Percentiles rank a stretch among this genome's conserved stretches.
These are phyloP conservation scores for Leptinotarsa rubiginosa DNA, from an alignment of 2,888 invertebrate genomes.

Conservation along the genomic window DNA sequence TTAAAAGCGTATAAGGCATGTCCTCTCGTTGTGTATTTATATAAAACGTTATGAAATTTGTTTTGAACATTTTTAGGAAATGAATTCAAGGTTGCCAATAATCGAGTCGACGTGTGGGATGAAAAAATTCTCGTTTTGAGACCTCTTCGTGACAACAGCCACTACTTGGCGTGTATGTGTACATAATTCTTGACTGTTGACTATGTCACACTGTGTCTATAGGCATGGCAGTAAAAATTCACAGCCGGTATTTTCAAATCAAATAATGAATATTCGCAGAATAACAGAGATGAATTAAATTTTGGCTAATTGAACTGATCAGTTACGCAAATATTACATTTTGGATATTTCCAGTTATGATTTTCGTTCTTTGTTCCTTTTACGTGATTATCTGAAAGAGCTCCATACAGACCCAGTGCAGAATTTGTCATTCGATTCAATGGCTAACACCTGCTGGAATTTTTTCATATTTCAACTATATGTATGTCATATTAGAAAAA, in stretches of 20 bases:
- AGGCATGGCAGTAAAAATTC: neutral
- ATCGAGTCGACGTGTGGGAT: neutral
- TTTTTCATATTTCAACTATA: no score
- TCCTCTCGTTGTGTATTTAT: neutral
- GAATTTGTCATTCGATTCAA: no score
- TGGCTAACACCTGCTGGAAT: no score
- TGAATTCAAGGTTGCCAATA: slow-evolving; percentile 3
- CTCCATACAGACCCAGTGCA: no score
- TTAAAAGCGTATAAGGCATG: neutral
- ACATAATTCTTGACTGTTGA: no score
- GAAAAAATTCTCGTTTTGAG: neutral
- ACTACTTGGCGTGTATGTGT: no score
- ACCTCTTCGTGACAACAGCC: no score
- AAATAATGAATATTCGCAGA: slow-evolving; percentile 1
- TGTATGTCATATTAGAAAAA: no score
- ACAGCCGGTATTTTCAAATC: neutral
- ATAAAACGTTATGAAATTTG: neutral
- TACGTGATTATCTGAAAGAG: no score
- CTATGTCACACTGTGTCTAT: neutral
- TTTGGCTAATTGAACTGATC: neutral
- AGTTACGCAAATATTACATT: no score
- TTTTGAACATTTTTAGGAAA: slow-evolving; percentile 4
- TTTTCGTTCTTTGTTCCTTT: no score
- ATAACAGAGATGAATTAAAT: neutral
- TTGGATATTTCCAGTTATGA: no score